These are phyloP conservation scores for Kryptolebias marmoratus DNA, from an alignment of 2,113 vertebrate genomes.

Conservation along the genomic window DNA sequence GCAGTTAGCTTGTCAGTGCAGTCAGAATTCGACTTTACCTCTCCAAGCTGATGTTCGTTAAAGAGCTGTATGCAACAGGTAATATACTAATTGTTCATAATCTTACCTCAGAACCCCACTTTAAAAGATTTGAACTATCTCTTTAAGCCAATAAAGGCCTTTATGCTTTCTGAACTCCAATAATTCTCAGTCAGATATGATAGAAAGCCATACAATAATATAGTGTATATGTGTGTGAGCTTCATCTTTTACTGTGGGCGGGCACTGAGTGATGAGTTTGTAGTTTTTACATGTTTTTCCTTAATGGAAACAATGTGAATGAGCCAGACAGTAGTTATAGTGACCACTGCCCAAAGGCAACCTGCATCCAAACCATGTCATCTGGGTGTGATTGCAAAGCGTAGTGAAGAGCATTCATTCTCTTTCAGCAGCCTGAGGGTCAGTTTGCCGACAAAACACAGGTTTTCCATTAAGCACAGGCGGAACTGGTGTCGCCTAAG, in stretches of 20 bases:
- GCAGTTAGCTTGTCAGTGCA: too few species aligned
- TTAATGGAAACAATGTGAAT: conserved; percentile 32
- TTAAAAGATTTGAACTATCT: too few species aligned
- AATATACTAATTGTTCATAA: too few species aligned
- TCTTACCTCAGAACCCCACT: too few species aligned
- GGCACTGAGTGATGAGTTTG: conserved; percentile 1
- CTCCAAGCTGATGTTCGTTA: too few species aligned
- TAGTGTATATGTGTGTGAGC: conserved; percentile 11
- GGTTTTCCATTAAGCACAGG: conserved; percentile 58
- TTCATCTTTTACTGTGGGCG: conserved; percentile 14
- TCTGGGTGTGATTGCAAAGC: conserved; percentile 45
- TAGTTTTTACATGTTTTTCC: conserved; percentile 31
- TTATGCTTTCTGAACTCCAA: too few species aligned
- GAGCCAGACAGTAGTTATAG: conserved; percentile 7
- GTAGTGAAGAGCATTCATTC: conserved; percentile 27
- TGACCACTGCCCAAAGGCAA: conserved; percentile 19
- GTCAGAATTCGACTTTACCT: too few species aligned
- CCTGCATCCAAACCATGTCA: conserved; percentile 32
- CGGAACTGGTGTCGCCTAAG: conserved; percentile 30
- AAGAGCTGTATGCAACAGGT: too few species aligned
- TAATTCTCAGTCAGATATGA: not conserved
- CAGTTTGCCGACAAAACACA: conserved; percentile 54
- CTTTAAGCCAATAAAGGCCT: too few species aligned
- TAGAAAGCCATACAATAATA: not conserved
- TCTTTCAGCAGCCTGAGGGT: conserved; percentile 20